phyloP scores from a whole-genome alignment of 2,797 vertebrate species.

The Mionectes olivaceus region DNA sequence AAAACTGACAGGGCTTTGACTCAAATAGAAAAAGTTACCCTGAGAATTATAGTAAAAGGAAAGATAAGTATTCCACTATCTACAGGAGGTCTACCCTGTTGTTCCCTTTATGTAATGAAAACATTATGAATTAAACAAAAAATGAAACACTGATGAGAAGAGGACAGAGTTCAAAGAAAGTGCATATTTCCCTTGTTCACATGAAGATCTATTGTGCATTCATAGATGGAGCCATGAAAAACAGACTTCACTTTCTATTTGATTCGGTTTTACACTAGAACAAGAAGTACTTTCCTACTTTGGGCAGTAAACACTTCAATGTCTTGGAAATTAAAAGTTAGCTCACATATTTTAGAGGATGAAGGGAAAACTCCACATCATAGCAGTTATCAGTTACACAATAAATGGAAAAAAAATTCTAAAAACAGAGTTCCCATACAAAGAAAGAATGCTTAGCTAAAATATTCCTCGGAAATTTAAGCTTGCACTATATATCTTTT shows the following conservation, averaged over 20 bases:
- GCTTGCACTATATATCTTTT: not conserved
- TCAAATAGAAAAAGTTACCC: conserved; percentile 23
- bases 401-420: not conserved
- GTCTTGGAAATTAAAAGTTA: not conserved
- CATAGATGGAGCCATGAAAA: conserved; percentile 26
- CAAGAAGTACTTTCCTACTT: not conserved
- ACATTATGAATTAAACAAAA: conserved; percentile 54
- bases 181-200: conserved; percentile 38
- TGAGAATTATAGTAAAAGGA: not conserved
- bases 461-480: not conserved
- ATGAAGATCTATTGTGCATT: conserved; percentile 45
- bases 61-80: conserved; percentile 14
- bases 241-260: not conserved
- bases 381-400: not conserved
- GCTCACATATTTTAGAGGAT: not conserved
- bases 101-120: conserved; percentile 62
- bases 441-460: not conserved
- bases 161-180: conserved; percentile 64
- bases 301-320: not conserved
- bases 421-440: not conserved
- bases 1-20: conserved; percentile 15
- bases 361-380: not conserved
- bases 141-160: conserved; percentile 28
- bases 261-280: not conserved
- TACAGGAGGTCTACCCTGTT: conserved; percentile 53